Evolutionary conservation across 2,797 vertebrate genomes (phyloP), one percentile per base, ranked within the genome.

Genomic region (Erethizon dorsatum): DNA sequence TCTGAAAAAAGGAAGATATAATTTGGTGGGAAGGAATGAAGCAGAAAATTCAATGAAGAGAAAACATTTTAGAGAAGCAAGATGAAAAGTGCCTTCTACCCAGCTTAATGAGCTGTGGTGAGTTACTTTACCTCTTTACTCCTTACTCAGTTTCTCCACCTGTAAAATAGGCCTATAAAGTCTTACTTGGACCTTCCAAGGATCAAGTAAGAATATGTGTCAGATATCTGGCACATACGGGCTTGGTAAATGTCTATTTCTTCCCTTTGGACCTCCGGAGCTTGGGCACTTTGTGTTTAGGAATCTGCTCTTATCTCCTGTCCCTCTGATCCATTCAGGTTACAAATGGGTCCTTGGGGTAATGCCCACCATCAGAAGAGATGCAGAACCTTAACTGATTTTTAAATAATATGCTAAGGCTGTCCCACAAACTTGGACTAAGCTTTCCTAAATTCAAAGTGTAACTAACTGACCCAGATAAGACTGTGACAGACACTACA

Each of bases 371-470:
- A 69, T 47, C 65, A 75, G 86, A 90, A 73, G 15, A 91, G 28
- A 88, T 56, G 13, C 26, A 56, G 4, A 77, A 59, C 75, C 75
- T 71, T 22, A n/a, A 73, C 37, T 22, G 92, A 82, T 78, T 83
- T 73, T 77, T 86, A 91, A 92, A 59, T 71, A 50, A 89, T 47
- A 95, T 37, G 28, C 45, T 26, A 71, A 93, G 65, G 14, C 65
- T 65, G 41, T 67, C 86, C 65, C 59, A 63, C 17, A 83, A 95
- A 73, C 75, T 57, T 82, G 77, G 71, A 94, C 71, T n/a, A 93
- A 89, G 47, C 31, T 89, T 94, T 95, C 69, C 63, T 73, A 79
- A 93, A 79, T 33, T 83, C 80, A 77, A 93, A 52, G 50, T 56
- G 17, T 88, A 88, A 59, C 65, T 86, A 86, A 89, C 24, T 47